Evolutionary conservation across 2,113 vertebrate genomes (phyloP).

Genomic region (Pimephales promelas): DNA sequence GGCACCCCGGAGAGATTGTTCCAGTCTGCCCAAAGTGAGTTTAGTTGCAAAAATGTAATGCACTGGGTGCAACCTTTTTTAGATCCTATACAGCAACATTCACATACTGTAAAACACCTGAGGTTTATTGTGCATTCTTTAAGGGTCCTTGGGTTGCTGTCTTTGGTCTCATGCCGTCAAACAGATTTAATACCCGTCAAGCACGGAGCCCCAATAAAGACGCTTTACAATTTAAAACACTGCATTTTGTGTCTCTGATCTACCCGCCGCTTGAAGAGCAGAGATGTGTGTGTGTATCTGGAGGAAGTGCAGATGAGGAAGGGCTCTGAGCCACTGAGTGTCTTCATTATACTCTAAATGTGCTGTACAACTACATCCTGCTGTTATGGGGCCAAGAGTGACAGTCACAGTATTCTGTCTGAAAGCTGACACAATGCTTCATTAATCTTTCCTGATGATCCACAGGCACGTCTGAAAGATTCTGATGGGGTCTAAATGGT

Average conservation of each 20-base stretch:
- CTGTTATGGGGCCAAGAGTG: constrained; percentile 24
- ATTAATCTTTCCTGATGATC: constrained; percentile 28
- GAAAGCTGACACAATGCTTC: constrained; percentile 23
- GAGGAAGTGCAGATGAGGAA: constrained; percentile 27
- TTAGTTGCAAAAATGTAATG: not conserved
- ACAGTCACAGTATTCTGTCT: constrained; percentile 20
- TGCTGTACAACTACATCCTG: constrained; percentile 30
- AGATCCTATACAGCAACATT: not conserved
- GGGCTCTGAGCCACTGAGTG: constrained; percentile 30
- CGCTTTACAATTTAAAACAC: constrained; percentile 12
- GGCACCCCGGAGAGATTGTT: not conserved
- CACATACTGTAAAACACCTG: not conserved
- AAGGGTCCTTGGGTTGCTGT: not conserved
- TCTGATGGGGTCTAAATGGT: constrained; percentile 15
- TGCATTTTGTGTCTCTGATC: not conserved
- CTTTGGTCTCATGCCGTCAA: constrained; percentile 14
- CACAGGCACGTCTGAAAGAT: not conserved
- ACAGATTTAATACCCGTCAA: not conserved
- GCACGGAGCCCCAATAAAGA: constrained; percentile 14
- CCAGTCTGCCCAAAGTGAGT: not conserved
- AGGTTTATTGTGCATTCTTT: constrained; percentile 8
- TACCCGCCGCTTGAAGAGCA: not conserved
- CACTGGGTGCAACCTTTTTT: not conserved
- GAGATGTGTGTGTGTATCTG: not conserved
- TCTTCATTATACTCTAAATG: constrained; percentile 37